Conservation (phyloP, 2,797 vertebrate species). For the Falco biarmicus region DNA sequence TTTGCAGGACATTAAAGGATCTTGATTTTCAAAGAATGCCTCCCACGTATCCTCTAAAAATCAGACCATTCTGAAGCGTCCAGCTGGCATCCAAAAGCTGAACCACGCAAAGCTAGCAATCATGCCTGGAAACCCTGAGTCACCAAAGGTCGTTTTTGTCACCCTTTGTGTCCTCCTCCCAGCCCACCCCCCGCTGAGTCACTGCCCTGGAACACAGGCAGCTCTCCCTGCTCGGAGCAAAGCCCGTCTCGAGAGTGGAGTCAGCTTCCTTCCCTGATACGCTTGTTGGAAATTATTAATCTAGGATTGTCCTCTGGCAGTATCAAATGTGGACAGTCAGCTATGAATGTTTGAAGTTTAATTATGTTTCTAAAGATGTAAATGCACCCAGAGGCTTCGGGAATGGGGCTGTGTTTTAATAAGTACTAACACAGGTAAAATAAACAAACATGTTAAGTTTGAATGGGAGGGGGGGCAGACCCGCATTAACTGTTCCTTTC, state of each 20-base stretch:
- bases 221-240: background rate
- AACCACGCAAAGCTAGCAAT: background rate
- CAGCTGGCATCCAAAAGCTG: background rate
- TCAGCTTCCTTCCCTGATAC: background rate
- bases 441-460: background rate
- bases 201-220: background rate
- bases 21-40: background rate
- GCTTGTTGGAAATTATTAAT: background rate
- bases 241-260: background rate
- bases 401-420: background rate
- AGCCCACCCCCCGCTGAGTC: background rate
- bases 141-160: background rate
- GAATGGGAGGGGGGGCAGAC: background rate
- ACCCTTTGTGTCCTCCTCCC: background rate
- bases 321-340: constrained; percentile 4
- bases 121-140: background rate
- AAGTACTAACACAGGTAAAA: constrained; percentile 9
- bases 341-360: constrained; percentile 47
- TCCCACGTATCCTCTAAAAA: background rate
- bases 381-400: constrained; percentile 2
- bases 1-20: background rate
- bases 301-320: background rate
- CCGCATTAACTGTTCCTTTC: background rate
- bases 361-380: constrained; percentile 53
- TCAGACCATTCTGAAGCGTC: background rate